Conservation (phyloP, 2,797 vertebrate species). For the Xenentodon cancila region DNA sequence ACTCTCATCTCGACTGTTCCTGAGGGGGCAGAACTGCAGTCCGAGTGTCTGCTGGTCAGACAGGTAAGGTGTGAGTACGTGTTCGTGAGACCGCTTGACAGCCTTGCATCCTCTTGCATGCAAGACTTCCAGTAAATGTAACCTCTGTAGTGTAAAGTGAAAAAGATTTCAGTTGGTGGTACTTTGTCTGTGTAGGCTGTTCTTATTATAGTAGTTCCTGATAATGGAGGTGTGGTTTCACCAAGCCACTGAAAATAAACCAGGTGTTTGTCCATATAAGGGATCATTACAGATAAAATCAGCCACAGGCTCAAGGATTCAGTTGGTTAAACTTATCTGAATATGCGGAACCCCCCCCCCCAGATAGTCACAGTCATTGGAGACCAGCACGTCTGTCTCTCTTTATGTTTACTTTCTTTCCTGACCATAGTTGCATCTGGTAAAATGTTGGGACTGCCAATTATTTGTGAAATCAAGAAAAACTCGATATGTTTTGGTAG, state of each 20-base stretch:
- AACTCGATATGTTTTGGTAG: no score
- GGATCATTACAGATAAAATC: slow-evolving; percentile 18
- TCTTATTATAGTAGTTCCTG: slow-evolving; percentile 32
- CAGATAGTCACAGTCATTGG: slow-evolving; percentile 42
- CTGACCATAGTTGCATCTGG: background rate
- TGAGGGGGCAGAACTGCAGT: slow-evolving; percentile 90
- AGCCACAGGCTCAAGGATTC: slow-evolving; percentile 18
- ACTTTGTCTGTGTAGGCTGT: slow-evolving; percentile 24
- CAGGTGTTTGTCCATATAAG: slow-evolving; percentile 14
- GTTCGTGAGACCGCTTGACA: slow-evolving; percentile 16
- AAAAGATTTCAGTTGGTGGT: slow-evolving; percentile 24
- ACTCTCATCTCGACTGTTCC: slow-evolving; percentile 93
- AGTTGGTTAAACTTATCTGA: slow-evolving; percentile 22
- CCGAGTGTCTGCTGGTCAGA: slow-evolving; percentile 95
- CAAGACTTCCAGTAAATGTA: background rate
- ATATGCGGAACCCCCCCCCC: slow-evolving; percentile 46
- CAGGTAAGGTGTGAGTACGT: slow-evolving; percentile 82
- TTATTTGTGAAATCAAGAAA: no score
- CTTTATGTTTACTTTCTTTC: background rate
- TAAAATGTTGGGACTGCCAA: background rate
- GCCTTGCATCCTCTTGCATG: background rate
- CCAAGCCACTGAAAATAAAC: slow-evolving; percentile 11
- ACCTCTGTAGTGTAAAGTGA: slow-evolving; percentile 21
- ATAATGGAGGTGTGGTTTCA: slow-evolving; percentile 3
- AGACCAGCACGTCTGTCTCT: background rate